Percentiles rank a stretch among this genome's conserved stretches.
Conservation (phyloP, 1,140 invertebrate species). For the Rhyzopertha dominica region DNA sequence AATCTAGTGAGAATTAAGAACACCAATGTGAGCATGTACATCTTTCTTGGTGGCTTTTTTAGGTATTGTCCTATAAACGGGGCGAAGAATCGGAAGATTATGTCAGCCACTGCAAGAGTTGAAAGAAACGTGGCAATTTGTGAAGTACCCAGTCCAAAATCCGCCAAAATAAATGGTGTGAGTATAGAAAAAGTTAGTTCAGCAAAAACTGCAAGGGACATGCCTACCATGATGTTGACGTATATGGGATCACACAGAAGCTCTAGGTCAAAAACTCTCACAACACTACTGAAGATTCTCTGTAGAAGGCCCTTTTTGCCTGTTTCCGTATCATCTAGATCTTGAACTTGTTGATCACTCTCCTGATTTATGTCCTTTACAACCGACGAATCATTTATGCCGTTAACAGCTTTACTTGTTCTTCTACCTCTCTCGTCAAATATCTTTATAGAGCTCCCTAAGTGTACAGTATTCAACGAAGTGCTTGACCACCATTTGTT, state of each 20-base stretch:
- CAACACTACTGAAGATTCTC: slow-evolving; percentile 48
- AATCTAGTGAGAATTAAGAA: slow-evolving; percentile 38
- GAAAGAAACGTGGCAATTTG: slow-evolving; percentile 60
- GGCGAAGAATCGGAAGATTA: slow-evolving; percentile 55
- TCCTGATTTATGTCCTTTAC: too few relatives aligned
- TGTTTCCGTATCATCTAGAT: too few relatives aligned
- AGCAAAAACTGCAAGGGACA: slow-evolving; percentile 61
- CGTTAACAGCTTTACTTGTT: too few relatives aligned
- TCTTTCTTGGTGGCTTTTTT: slow-evolving; percentile 37
- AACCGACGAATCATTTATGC: too few relatives aligned
- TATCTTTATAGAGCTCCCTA: slow-evolving; percentile 23
- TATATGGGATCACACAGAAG: slow-evolving; percentile 60
- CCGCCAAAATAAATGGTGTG: slow-evolving; percentile 61
- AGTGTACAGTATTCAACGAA: slow-evolving; percentile 17
- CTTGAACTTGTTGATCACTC: too few relatives aligned
- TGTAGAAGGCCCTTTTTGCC: slow-evolving; percentile 15
- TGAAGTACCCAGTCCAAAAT: slow-evolving; percentile 52
- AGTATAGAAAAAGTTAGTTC: slow-evolving; percentile 66
- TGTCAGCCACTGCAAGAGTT: slow-evolving; percentile 54
- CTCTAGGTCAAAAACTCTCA: slow-evolving; percentile 61
- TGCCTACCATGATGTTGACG: slow-evolving; percentile 61
- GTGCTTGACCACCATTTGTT: slow-evolving; percentile 24
- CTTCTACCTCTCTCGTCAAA: slow-evolving; percentile 21
- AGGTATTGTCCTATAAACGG: slow-evolving; percentile 54
- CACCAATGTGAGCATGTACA: slow-evolving; percentile 42